These are phyloP conservation scores for Rhinolophus ferrumequinum DNA, from an alignment of 2,113 vertebrate genomes.

Conservation along the genomic window DNA sequence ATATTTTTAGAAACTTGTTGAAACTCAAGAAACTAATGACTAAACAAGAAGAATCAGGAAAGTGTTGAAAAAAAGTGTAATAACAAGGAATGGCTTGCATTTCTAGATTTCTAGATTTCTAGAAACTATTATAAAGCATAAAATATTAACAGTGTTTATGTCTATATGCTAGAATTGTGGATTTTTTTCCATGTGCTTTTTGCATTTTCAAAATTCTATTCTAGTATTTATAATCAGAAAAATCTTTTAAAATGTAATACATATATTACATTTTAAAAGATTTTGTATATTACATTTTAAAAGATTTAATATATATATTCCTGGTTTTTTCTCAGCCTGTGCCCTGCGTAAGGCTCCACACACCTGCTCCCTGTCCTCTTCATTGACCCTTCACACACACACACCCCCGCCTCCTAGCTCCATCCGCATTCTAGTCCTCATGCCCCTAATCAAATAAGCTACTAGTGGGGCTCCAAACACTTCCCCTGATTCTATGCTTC, in stretches of 20 bases:
- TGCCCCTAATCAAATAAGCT: neutral
- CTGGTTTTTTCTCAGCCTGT: neutral
- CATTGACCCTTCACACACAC: too few relatives aligned
- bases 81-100: neutral
- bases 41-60: neutral
- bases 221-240: neutral
- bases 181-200: neutral
- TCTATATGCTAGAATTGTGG: neutral
- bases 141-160: neutral
- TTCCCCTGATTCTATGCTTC: neutral
- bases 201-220: neutral
- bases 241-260: neutral
- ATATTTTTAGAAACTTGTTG: neutral
- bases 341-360: too few relatives aligned
- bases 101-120: neutral
- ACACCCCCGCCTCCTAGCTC: too few relatives aligned
- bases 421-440: neutral
- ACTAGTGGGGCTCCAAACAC: neutral
- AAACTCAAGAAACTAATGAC: neutral
- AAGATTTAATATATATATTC: neutral
- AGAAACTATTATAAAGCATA: neutral
- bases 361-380: rapidly evolving
- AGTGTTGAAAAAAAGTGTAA: neutral
- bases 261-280: too few relatives aligned
- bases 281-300: too few relatives aligned